Base-by-base conservation (phyloP, 2,797 vertebrate genomes). In the Urosaurus nigricauda region DNA sequence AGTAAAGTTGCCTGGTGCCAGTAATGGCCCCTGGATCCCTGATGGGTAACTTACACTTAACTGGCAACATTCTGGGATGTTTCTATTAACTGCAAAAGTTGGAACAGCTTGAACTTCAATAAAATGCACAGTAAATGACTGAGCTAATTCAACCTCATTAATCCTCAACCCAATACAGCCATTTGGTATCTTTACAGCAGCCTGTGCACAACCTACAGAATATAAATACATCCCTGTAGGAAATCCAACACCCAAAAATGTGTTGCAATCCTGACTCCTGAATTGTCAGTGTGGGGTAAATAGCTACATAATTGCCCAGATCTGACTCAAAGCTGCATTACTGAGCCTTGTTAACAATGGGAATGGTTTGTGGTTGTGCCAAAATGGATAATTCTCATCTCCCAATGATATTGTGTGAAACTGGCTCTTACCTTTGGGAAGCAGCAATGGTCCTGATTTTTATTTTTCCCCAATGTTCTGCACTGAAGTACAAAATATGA, bases 121-220 rank as follows among this genome's bases (percentile, higher is more conserved):
- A 95, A 97, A 96, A 94, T 90, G 94, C 79, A 75, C 95, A 92
- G 85, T 92, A 96, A 97, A 94, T 82, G 94, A 95, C 95, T 95
- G 92, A 94, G 95, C 94, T 97, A 96, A 96, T 97, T 96, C 94
- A 96, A 95, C 94, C 94, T 96, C 96, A 96, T 97, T 96, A 97
- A 96, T 96, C 94, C 95, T 96, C 94, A 93, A 88, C 94, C 93
- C 94, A 96, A 94, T 86, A 91, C 95, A 96, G 96, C 74, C 82
- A 94, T 92, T 91, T 91, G 71, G 95, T 94, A 90, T 88, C 93
- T 93, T 89, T 94, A 87, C 91, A 95, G 92, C 94, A 93, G 95
- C 81, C 88, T 93, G 86, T 87, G 86, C 87, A 91, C 91, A 88
- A 80, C 86, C 92, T 92, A 91, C 89, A 79, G 83, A 93, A 93